A percentile compares a stretch with the other conserved stretches of the same genome.
Evolutionary conservation across 2,888 invertebrate genomes (phyloP).

Genomic region (Serripes groenlandicus): DNA sequence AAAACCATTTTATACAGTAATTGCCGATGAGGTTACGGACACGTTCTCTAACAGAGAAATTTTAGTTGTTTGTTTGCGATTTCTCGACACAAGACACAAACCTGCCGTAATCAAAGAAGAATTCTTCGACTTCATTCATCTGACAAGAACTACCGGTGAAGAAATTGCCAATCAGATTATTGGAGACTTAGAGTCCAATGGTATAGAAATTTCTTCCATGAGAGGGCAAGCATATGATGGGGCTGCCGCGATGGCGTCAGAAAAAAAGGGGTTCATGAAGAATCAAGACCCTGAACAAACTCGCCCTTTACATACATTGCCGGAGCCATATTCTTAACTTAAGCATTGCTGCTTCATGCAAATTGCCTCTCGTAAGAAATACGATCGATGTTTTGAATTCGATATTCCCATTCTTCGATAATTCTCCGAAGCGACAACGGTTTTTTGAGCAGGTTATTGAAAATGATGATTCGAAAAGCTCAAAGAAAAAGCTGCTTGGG

Average conservation of each 20-base stretch:
- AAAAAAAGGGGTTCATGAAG: conserved; percentile 37
- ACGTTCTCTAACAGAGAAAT: neutral
- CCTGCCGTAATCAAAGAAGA: neutral
- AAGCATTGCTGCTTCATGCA: conserved; percentile 21
- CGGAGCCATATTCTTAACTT: conserved; percentile 23
- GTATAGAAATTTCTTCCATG: conserved; percentile 6
- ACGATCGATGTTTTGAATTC: conserved; percentile 33
- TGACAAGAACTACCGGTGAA: neutral
- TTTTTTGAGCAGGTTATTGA: neutral
- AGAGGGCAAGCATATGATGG: conserved; percentile 62
- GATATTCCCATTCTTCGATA: conserved; percentile 15
- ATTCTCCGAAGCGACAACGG: conserved; percentile 29
- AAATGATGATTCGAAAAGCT: neutral
- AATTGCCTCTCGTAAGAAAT: conserved; percentile 24
- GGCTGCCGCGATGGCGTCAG: conserved; percentile 46
- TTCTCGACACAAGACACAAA: neutral
- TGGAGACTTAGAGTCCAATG: neutral
- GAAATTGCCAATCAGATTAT: neutral
- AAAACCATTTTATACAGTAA: conserved; percentile 19
- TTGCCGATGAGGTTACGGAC: conserved; percentile 12
- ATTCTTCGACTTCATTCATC: conserved; percentile 9
- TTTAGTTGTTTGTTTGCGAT: conserved; percentile 2
- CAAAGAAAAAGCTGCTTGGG: neutral
- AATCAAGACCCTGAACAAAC: conserved; percentile 24
- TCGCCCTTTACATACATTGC: neutral